phyloP scores from a whole-genome alignment of 2,113 vertebrate species.

The Brienomyrus brachyistius region DNA sequence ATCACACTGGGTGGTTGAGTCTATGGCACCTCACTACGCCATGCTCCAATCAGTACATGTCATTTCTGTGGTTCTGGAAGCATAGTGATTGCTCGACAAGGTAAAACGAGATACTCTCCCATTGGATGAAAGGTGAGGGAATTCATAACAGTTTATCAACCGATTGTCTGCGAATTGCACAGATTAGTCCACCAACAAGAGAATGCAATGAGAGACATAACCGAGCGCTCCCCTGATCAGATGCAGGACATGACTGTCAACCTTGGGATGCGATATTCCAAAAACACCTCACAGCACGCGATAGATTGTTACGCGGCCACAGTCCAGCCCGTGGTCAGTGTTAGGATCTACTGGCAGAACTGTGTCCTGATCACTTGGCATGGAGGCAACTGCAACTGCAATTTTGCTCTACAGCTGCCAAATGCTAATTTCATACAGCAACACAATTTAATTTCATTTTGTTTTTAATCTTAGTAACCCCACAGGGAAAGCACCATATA shows the following conservation, averaged over 20 bases:
- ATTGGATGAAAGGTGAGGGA: not conserved
- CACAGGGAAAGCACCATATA: conserved; percentile 61
- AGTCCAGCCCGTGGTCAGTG: not conserved
- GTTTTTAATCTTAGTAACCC: conserved; percentile 62
- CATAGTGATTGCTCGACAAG: not conserved
- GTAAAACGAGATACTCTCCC: not conserved
- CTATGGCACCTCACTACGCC: not conserved
- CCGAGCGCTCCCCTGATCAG: not conserved
- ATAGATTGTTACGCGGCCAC: not conserved
- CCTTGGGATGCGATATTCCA: not conserved
- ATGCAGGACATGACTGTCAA: not conserved
- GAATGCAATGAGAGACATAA: not conserved
- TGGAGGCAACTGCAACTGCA: not conserved
- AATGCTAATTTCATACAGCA: conserved; percentile 50
- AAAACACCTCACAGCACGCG: not conserved
- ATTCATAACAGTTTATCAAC: not conserved
- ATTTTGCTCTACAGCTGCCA: conserved; percentile 34
- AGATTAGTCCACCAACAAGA: not conserved
- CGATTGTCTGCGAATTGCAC: not conserved
- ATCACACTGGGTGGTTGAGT: not conserved
- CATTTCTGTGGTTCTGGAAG: not conserved
- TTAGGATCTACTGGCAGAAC: not conserved
- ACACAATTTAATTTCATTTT: conserved; percentile 64
- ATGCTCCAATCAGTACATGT: not conserved
- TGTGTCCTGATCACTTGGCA: not conserved